Base-by-base conservation (phyloP, 1,140 invertebrate genomes). In the Drosophila fuyamai region DNA sequence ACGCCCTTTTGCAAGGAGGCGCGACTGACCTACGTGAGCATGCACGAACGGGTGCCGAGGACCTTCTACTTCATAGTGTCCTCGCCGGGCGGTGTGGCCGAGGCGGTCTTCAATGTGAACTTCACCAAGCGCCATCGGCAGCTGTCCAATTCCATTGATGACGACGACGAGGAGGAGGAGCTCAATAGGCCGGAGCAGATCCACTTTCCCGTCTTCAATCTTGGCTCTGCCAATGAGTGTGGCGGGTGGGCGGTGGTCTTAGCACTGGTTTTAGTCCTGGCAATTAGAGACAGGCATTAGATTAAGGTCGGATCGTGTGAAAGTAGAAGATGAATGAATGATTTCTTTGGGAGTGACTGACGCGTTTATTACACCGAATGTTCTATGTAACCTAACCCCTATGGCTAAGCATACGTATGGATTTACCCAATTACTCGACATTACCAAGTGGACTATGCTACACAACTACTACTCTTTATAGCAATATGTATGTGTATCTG, bases 11-110 rank as follows among this genome's bases (percentile, higher is more conserved):
- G 92, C 65, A 92, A 92, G 76, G 92, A 92, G 78, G 92, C 92
- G 5, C 90, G 92, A 7, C 79, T 92, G 7, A 92, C 92, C 13
- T 92, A 92, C 62, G 92, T 92, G 29, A 92, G 91, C 73, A 92
- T 92, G 92, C 92, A 92, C 50, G 92, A 92, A 63, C 68, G 91
- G 16, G 92, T 92, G 14, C 92, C 92, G 7, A 79, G 92, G 14
- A 92, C 90, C 27, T 92, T 92, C 51, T 92, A 92, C 76, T 92
- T 92, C 29, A 90, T 92, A 16, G 92, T 92, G 7, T 92, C 92
- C 14, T 79, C 92, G 32, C 92, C 92, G 6, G 85, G 81, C 55
- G 92, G 92, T 61, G 92, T 92, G 16, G 92, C 92, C 27, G 92
- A 92, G 60, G 90, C 91, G 4, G 68, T 90, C 13, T 92, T 92